Evolutionary conservation across 2,113 vertebrate genomes (phyloP), one percentile per base, ranked within the genome.

Genomic region (Nymphicus hollandicus): DNA sequence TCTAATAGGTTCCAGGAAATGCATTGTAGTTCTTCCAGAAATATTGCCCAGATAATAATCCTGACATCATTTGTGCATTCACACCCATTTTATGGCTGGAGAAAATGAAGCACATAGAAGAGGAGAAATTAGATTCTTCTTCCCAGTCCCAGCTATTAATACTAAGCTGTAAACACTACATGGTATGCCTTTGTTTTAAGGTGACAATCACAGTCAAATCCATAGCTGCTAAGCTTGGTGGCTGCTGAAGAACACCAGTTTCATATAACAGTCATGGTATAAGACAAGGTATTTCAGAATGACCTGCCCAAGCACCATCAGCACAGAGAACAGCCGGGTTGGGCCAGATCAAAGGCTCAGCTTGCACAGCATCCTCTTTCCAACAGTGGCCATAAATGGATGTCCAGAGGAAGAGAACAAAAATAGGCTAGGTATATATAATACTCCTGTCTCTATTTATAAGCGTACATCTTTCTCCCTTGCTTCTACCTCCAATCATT

Each of bases 391-490:
- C 93, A 94, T 94, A 95, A 86, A 94, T 78, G 91, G 91, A 56
- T 84, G 64, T 84, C 55, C 89, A 96, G 84, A 92, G 68, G 60
- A 95, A 91, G 72, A 81, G 91, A 94, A 91, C 37, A 95, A 92
- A 96, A 95, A 95, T 91, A 96, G 93, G 60, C 1, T 66, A 81
- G 70, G 87, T 74, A 89, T 87, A 95, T 50, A 33, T 89, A 96
- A 96, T 84, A 94, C 77, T 61, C 47, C 72, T 56, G 68, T 69
- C 88, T 71, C 95, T 95, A 91, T 96, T 96, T 91, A 92, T 91
- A 92, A 13, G 41, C 0, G 2, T 61, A 7, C 68, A 84, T 88
- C 69, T 65, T 70, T 37, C 31, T 41, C 49, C n/a, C 15, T 81
- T 77, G 72, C 60, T 70, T 92, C 89, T 31, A 92, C n/a, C 37